Evolutionary conservation across 2,113 vertebrate species (phyloP).

Genomic region (Arothron firmamentum): DNA sequence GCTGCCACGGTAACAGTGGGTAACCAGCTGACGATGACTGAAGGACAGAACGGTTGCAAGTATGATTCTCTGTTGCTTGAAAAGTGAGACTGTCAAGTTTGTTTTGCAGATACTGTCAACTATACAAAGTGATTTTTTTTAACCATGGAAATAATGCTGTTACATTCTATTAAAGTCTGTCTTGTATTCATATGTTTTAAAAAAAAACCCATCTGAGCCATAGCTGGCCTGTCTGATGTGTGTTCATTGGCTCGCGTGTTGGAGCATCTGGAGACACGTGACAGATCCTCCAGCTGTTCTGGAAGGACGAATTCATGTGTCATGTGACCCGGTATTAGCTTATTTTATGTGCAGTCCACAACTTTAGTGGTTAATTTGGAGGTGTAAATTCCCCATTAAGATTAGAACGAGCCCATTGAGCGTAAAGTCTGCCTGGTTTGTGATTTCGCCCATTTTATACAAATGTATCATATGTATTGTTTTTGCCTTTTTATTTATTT

Average conservation of each 20-base stretch:
- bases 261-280: background rate
- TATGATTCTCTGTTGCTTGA: too few relatives aligned
- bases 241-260: constrained; percentile 5
- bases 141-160: background rate
- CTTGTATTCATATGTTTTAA: constrained; percentile 31
- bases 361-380: too few relatives aligned
- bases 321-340: too few relatives aligned
- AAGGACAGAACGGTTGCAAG: too few relatives aligned
- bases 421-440: background rate
- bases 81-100: too few relatives aligned
- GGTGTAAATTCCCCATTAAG: too few relatives aligned
- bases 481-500: background rate
- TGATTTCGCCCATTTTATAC: background rate
- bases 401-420: too few relatives aligned
- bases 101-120: too few relatives aligned
- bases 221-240: constrained; percentile 1
- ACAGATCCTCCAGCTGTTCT: constrained; percentile 21
- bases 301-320: background rate
- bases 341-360: too few relatives aligned
- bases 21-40: too few relatives aligned
- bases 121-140: too few relatives aligned
- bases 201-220: constrained; percentile 21
- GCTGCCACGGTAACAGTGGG: too few relatives aligned
- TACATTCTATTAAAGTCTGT: constrained; percentile 26
- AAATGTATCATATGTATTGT: background rate